phyloP scores from a whole-genome alignment of 2,888 invertebrate species.

The Drosophila formosana region DNA sequence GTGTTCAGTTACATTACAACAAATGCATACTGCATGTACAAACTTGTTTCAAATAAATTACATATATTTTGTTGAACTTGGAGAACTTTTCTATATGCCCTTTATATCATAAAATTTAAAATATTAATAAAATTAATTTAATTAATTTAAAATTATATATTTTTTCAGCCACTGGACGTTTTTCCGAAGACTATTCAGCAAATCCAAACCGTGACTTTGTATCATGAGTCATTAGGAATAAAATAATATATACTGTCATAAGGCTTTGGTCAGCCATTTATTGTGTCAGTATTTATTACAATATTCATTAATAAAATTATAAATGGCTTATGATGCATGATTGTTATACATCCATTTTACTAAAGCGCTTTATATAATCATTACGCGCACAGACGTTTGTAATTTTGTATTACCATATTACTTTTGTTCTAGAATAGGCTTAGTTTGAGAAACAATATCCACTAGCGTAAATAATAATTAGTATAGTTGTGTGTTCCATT shows the following conservation, averaged over 20 bases:
- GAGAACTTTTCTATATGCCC: too few species aligned
- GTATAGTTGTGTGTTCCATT: not conserved
- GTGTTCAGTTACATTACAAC: too few species aligned
- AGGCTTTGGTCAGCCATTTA: conserved; percentile 34
- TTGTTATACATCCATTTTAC: not conserved
- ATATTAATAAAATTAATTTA: not conserved
- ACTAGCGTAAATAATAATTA: not conserved
- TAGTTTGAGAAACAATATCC: not conserved
- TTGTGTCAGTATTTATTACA: not conserved
- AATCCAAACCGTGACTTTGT: conserved; percentile 83
- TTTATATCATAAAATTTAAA: too few species aligned
- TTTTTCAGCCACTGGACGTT: conserved; percentile 79
- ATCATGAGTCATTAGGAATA: conserved; percentile 75
- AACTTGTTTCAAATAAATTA: too few species aligned
- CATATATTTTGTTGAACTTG: too few species aligned
- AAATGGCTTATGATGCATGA: not conserved
- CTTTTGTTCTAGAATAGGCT: not conserved
- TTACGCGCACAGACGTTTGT: not conserved
- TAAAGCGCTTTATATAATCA: not conserved
- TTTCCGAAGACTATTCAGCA: conserved; percentile 83
- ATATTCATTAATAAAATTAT: not conserved
- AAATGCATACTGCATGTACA: too few species aligned
- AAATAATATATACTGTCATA: conserved; percentile 1
- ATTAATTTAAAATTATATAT: not conserved
- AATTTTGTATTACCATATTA: not conserved